phyloP scores from a whole-genome alignment of 2,888 invertebrate species.

The Barypeithes pellucidus region DNA sequence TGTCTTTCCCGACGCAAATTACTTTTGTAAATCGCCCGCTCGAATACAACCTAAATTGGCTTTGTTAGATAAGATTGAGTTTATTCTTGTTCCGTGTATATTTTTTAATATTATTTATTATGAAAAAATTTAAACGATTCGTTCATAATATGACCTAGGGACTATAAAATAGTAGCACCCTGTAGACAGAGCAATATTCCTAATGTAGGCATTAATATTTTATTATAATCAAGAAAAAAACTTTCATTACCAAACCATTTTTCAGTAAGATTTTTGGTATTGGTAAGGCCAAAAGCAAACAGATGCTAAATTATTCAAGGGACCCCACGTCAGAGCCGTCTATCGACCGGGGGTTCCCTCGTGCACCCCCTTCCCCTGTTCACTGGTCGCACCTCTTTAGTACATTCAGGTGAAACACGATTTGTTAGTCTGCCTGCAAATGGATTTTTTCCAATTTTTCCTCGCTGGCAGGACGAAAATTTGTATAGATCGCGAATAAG shows the following conservation, averaged over 20 bases:
- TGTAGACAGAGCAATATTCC: no score
- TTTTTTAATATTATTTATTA: background rate
- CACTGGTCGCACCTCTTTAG: conserved; percentile 14
- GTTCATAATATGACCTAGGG: no score
- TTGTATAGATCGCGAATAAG: no score
- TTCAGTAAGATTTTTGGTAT: conserved; percentile 29
- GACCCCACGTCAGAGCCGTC: conserved; percentile 31
- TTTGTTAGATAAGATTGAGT: conserved; percentile 23
- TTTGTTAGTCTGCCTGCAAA: conserved; percentile 11
- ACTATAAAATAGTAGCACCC: no score
- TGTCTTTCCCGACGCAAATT: conserved; percentile 29
- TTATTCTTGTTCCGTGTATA: background rate
- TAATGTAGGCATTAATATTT: background rate
- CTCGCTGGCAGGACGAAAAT: no score
- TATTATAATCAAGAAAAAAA: background rate
- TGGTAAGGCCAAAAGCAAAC: conserved; percentile 25
- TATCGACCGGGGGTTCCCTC: conserved; percentile 33
- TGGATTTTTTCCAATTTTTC: background rate
- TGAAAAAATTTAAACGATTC: no score
- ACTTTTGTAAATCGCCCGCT: conserved; percentile 29
- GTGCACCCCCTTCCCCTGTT: conserved; percentile 7
- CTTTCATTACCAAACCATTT: background rate
- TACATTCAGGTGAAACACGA: conserved; percentile 9
- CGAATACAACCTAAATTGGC: conserved; percentile 7
- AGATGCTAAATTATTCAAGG: conserved; percentile 47